Percentiles rank a stretch among this genome's conserved stretches.
Evolutionary conservation across 2,113 vertebrate genomes (phyloP).

Genomic region (Carettochelys insculpta): DNA sequence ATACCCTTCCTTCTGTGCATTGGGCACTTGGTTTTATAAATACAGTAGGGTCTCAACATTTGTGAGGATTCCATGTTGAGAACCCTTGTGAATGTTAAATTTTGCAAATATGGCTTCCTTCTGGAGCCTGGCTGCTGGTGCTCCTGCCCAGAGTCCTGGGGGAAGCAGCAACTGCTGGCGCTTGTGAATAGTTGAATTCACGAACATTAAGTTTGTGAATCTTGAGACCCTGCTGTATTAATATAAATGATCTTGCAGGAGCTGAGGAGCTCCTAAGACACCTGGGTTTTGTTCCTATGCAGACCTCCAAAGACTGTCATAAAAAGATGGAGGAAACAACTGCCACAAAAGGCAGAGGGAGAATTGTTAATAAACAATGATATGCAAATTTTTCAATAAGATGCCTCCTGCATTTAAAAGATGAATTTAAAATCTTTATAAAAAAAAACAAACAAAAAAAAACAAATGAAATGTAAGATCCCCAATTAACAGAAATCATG

Average conservation of each 20-base stretch:
- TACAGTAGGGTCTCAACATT: no score
- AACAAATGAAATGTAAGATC: neutral
- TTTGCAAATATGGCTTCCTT: no score
- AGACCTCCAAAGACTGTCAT: neutral
- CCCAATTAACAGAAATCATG: neutral
- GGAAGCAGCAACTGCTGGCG: no score
- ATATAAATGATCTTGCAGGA: neutral
- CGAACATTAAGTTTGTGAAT: no score
- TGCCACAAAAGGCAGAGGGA: neutral
- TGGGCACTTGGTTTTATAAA: conserved; percentile 18
- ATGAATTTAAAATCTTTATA: neutral
- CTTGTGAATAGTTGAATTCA: no score
- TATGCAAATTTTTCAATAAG: neutral
- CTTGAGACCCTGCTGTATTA: no score
- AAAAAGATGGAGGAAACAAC: neutral
- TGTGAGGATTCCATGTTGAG: no score
- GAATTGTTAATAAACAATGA: neutral
- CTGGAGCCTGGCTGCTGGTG: no score
- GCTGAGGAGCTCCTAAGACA: neutral
- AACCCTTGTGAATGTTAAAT: no score
- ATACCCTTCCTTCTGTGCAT: neutral
- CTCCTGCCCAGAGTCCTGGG: no score
- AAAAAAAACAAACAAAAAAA: neutral
- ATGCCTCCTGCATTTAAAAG: neutral
- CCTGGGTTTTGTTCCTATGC: neutral